These are phyloP conservation scores for Amazonetta brasiliensis DNA, from an alignment of 2,797 vertebrate species.

Conservation along the genomic window DNA sequence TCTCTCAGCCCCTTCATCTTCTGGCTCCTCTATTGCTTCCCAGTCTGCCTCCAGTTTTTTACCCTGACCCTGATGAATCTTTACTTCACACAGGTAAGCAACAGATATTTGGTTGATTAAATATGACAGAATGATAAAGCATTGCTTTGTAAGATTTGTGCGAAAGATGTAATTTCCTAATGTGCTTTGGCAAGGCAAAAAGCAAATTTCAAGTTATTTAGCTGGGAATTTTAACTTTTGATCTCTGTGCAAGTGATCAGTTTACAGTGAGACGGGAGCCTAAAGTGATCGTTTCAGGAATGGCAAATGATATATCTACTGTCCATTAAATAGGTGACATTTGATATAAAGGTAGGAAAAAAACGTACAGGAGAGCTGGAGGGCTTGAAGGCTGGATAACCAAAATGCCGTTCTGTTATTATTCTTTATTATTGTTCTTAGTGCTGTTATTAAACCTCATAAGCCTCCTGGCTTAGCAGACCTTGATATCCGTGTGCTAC, in stretches of 20 bases:
- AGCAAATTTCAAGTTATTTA: background rate
- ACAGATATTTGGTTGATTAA: slow-evolving; percentile 20
- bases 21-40: slow-evolving; percentile 98
- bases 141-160: background rate
- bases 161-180: background rate
- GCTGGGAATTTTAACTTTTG: background rate
- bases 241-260: background rate
- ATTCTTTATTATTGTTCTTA: background rate
- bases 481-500: background rate
- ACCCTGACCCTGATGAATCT: slow-evolving; percentile 96
- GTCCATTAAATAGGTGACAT: background rate
- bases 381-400: background rate
- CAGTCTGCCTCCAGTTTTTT: slow-evolving; percentile 98
- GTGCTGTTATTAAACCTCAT: background rate
- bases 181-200: background rate
- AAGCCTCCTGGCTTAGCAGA: background rate
- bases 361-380: background rate
- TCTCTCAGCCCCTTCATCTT: slow-evolving; percentile 90
- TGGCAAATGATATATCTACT: background rate
- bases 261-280: background rate
- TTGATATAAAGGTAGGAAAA: background rate
- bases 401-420: background rate
- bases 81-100: slow-evolving; percentile 94
- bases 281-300: background rate
- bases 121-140: background rate